Evolutionary conservation across 2,888 invertebrate genomes (phyloP).

Genomic region (Matsumyia berberina): DNA sequence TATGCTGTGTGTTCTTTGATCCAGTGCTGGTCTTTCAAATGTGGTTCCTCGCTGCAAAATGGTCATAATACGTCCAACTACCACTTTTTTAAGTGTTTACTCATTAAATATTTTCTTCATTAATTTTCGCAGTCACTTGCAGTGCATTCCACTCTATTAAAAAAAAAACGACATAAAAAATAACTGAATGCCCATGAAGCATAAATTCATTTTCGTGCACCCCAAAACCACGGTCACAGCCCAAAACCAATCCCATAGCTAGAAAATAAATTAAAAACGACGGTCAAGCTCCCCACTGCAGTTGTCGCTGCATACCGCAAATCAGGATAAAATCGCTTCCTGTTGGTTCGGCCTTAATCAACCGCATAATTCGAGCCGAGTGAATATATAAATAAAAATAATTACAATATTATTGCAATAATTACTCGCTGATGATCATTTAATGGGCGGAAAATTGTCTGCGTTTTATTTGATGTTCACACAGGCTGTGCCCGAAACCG

Average conservation of each 20-base stretch:
- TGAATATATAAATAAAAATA: slow-evolving; percentile 70
- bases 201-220: slow-evolving; percentile 24
- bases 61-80: too few relatives aligned
- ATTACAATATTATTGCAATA: slow-evolving; percentile 71
- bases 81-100: not conserved
- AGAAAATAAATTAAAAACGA: slow-evolving; percentile 46
- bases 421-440: slow-evolving; percentile 73
- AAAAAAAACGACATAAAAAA: slow-evolving; percentile 9
- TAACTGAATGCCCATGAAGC: not conserved
- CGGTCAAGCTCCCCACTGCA: slow-evolving; percentile 28
- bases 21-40: not conserved
- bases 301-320: slow-evolving; percentile 52
- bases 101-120: slow-evolving; percentile 65
- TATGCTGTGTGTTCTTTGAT: too few relatives aligned
- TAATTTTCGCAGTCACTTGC: slow-evolving; percentile 63
- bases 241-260: slow-evolving; percentile 1
- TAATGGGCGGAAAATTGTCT: slow-evolving; percentile 70
- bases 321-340: slow-evolving; percentile 66
- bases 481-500: not conserved
- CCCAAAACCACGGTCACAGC: not conserved
- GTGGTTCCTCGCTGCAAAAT: too few relatives aligned
- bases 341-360: slow-evolving; percentile 65
- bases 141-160: slow-evolving; percentile 27
- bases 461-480: slow-evolving; percentile 55
- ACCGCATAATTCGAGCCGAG: slow-evolving; percentile 68